phyloP scores from a whole-genome alignment of 2,797 vertebrate species.

The Carcharodon carcharias region DNA sequence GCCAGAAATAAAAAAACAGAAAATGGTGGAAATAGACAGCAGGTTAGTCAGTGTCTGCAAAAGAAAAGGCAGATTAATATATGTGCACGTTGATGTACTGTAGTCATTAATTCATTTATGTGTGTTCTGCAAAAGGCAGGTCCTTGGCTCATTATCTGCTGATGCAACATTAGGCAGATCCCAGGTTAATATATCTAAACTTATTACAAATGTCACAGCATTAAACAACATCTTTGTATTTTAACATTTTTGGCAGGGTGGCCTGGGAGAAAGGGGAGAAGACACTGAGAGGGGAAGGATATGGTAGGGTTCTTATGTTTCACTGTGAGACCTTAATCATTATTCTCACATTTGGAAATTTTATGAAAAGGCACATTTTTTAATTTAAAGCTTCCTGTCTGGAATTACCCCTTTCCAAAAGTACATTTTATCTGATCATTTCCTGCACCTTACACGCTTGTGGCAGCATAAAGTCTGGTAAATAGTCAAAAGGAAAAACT shows the following conservation, averaged over 20 bases:
- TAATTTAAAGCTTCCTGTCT: background rate
- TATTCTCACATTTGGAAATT: background rate
- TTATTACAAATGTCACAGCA: background rate
- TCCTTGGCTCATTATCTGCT: too few relatives aligned
- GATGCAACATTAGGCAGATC: background rate
- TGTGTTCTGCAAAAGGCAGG: too few relatives aligned
- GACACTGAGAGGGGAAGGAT: background rate
- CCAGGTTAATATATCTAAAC: background rate
- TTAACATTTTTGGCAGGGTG: background rate
- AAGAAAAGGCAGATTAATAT: background rate
- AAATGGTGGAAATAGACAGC: background rate
- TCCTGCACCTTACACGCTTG: background rate
- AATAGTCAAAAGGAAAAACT: background rate
- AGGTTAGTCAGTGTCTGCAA: background rate
- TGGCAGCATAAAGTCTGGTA: background rate
- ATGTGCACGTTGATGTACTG: background rate
- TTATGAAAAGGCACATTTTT: background rate
- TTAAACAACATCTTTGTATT: background rate
- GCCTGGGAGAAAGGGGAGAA: background rate
- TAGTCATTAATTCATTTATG: background rate
- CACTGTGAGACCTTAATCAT: background rate
- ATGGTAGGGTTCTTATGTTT: background rate
- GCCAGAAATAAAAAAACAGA: background rate
- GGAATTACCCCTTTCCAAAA: background rate
- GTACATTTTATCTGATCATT: background rate